Percentiles rank a stretch among this genome's conserved stretches.
Evolutionary conservation across 2,113 vertebrate genomes (phyloP).

Genomic region (Phoenicopterus ruber): DNA sequence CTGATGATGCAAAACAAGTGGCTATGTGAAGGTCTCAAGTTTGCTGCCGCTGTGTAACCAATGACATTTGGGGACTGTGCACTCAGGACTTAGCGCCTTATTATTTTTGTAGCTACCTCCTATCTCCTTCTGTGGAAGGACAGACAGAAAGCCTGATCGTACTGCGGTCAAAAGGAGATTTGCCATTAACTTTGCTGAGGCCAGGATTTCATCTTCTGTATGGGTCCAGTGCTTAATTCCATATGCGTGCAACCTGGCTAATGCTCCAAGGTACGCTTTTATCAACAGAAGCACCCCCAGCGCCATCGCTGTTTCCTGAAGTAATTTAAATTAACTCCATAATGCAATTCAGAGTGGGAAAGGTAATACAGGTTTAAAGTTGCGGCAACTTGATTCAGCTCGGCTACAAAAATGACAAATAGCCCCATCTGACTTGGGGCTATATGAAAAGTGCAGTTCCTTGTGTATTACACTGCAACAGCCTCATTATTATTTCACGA

Average conservation of each 20-base stretch:
- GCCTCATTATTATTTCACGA: slow-evolving; percentile 20
- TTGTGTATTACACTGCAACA: background rate
- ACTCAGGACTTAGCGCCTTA: background rate
- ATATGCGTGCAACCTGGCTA: background rate
- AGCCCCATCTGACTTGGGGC: background rate
- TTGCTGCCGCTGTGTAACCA: background rate
- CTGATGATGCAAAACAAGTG: background rate
- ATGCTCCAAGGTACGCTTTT: background rate
- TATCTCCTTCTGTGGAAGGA: background rate
- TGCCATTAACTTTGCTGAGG: background rate
- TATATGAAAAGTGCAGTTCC: background rate
- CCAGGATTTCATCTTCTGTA: background rate
- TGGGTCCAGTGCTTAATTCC: background rate
- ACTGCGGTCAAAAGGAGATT: background rate
- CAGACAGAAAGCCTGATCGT: background rate
- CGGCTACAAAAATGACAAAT: background rate
- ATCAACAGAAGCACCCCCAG: background rate
- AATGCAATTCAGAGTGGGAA: background rate
- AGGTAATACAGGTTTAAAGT: background rate
- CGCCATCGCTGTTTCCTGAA: background rate
- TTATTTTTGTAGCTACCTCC: background rate
- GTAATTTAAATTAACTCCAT: background rate
- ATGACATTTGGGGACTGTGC: background rate
- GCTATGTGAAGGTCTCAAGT: background rate
- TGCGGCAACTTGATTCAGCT: background rate